These are phyloP conservation scores for Protomyctophum bolini DNA, from an alignment of 2,113 vertebrate genomes.

Conservation along the genomic window DNA sequence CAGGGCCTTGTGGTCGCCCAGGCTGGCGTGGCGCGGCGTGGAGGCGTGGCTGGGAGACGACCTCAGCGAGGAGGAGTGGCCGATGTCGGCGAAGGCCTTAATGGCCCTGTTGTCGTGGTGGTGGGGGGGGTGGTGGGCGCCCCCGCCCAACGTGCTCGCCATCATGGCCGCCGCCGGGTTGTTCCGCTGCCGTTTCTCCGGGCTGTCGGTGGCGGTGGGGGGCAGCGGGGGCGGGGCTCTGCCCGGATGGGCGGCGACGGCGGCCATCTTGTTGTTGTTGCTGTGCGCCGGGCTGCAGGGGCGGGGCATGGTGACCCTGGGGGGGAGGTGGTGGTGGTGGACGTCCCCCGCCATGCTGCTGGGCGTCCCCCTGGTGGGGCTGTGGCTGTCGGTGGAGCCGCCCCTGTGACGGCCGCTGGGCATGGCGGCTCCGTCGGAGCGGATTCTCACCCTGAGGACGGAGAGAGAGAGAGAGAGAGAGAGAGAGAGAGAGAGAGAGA, in stretches of 20 bases:
- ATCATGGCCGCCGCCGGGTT: conserved; percentile 74
- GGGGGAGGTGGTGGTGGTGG: conserved; percentile 79
- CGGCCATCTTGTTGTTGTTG: conserved; percentile 76
- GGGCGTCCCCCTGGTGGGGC: conserved; percentile 85
- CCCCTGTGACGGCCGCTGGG: conserved; percentile 86
- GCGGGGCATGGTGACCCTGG: conserved; percentile 87
- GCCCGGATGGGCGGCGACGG: conserved; percentile 76
- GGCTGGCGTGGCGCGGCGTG: conserved; percentile 90
- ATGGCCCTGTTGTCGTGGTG: conserved; percentile 83
- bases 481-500: too few species aligned
- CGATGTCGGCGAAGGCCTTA: conserved; percentile 84
- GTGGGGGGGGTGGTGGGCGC: conserved; percentile 83
- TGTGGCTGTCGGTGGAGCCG: conserved; percentile 88
- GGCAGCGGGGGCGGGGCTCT: too few species aligned
- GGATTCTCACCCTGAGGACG: conserved; percentile 86
- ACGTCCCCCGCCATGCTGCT: too few species aligned
- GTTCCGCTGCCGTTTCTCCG: conserved; percentile 86
- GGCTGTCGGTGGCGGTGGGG: conserved; percentile 82
- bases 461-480: neutral
- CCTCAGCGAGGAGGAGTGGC: conserved; percentile 85
- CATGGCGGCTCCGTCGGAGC: conserved; percentile 92
- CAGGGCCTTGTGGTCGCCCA: conserved; percentile 95
- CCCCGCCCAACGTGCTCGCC: conserved; percentile 90
- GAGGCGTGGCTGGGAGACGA: conserved; percentile 84
- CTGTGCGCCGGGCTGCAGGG: conserved; percentile 91